phyloP scores from a whole-genome alignment of 2,797 vertebrate genomes.

The Tapirus indicus region DNA sequence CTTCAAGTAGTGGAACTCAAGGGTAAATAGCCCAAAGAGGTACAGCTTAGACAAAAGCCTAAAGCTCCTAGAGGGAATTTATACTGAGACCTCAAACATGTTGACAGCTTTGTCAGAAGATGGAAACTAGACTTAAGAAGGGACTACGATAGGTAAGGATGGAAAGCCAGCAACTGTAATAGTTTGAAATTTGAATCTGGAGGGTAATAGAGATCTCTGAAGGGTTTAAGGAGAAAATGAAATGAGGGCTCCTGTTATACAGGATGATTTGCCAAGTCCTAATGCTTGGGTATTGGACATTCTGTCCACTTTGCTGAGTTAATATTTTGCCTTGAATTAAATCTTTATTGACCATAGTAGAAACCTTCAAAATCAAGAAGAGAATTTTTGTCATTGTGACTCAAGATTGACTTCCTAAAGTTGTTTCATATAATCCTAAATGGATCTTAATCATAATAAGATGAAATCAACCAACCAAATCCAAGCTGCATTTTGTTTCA shows the following conservation, averaged over 20 bases:
- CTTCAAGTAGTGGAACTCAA: not conserved
- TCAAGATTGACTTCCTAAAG: slow-evolving; percentile 46
- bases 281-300: not conserved
- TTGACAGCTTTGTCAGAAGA: slow-evolving; percentile 35
- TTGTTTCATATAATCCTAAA: slow-evolving; percentile 17
- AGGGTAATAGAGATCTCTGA: not conserved
- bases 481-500: slow-evolving; percentile 19
- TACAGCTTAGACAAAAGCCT: not conserved
- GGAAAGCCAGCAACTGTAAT: not conserved
- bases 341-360: not conserved
- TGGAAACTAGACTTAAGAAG: not conserved
- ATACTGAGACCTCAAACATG: not conserved
- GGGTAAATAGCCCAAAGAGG: not conserved
- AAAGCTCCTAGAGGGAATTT: slow-evolving; percentile 2
- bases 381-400: slow-evolving; percentile 37
- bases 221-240: slow-evolving; percentile 26
- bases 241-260: not conserved
- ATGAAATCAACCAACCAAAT: slow-evolving; percentile 29
- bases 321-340: slow-evolving; percentile 34
- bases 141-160: not conserved
- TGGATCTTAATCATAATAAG: slow-evolving; percentile 20
- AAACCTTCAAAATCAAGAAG: slow-evolving; percentile 39
- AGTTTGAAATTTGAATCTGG: slow-evolving; percentile 36
- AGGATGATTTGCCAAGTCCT: not conserved
- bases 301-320: not conserved